Conservation (phyloP, 30 jellyfish, hydroid and myxozoan genomes). For the Mastigias papua region DNA sequence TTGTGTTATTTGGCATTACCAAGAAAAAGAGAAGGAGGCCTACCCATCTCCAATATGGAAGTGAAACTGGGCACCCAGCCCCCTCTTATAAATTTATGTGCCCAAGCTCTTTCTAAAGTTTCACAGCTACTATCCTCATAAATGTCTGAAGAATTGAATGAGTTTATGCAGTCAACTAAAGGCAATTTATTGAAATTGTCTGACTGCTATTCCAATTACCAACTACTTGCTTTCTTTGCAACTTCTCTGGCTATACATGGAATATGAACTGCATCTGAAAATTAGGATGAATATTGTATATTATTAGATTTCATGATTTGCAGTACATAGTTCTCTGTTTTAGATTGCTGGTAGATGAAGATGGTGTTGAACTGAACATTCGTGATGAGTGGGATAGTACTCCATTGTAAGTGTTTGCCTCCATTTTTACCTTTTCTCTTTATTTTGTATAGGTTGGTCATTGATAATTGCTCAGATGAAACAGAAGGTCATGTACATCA, state of each 20-base stretch:
- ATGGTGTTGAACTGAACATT: conserved; percentile 62
- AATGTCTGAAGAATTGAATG: too few species aligned
- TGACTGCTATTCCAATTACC: neutral
- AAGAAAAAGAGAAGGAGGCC: too few species aligned
- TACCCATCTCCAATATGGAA: too few species aligned
- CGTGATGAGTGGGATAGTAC: conserved; percentile 96
- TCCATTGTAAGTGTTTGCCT: conserved; percentile 73
- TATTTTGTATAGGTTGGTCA: neutral
- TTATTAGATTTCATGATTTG: neutral
- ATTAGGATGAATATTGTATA: neutral
- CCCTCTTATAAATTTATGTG: too few species aligned
- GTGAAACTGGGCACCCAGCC: too few species aligned
- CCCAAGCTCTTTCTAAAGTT: too few species aligned
- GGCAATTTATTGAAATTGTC: neutral
- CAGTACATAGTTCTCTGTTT: neutral
- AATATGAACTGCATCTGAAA: too few species aligned
- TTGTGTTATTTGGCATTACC: too few species aligned
- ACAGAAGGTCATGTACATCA: neutral
- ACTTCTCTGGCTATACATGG: neutral
- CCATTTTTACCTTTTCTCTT: neutral
- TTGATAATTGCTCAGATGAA: neutral
- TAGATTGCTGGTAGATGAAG: conserved; percentile 69
- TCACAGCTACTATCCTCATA: too few species aligned
- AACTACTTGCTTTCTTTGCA: neutral
- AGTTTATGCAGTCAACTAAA: neutral